These are phyloP conservation scores for Sipha flava DNA, from an alignment of 1,140 invertebrate genomes.

Conservation along the genomic window DNA sequence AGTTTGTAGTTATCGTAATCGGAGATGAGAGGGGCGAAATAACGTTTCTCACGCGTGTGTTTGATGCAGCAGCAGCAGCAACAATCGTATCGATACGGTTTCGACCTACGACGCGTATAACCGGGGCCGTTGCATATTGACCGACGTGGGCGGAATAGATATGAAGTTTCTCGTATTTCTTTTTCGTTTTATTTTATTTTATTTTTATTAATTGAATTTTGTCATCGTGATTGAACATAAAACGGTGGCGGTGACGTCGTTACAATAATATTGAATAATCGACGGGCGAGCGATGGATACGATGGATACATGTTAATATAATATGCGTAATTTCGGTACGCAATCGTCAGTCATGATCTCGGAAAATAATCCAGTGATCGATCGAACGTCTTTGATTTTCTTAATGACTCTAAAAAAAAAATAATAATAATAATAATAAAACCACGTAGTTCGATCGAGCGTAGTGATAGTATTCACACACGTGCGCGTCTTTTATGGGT, in stretches of 20 bases:
- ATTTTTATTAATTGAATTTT: constrained; percentile 21
- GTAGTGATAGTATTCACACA: no score
- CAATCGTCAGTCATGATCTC: neutral
- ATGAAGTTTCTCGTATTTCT: no score
- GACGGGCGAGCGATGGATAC: neutral
- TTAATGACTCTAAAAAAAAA: neutral
- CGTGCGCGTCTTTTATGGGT: no score
- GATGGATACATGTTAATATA: neutral
- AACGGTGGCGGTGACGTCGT: neutral
- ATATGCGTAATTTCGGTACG: neutral
- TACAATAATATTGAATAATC: no score
- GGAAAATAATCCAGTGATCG: constrained; percentile 10
- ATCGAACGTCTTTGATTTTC: neutral
- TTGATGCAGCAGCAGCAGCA: no score
- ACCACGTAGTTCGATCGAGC: neutral
- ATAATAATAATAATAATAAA: no score
- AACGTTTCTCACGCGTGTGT: neutral
- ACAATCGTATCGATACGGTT: neutral
- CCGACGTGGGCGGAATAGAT: constrained; percentile 17
- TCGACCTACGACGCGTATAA: neutral
- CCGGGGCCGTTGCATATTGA: neutral
- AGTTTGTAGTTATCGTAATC: neutral
- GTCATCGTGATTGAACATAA: constrained; percentile 16
- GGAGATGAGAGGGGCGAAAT: no score
- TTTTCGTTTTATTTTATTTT: neutral